A percentile compares a stretch with the other conserved stretches of the same genome.
phyloP scores from a whole-genome alignment of 2,888 invertebrate genomes.

The Elmis aenea region DNA sequence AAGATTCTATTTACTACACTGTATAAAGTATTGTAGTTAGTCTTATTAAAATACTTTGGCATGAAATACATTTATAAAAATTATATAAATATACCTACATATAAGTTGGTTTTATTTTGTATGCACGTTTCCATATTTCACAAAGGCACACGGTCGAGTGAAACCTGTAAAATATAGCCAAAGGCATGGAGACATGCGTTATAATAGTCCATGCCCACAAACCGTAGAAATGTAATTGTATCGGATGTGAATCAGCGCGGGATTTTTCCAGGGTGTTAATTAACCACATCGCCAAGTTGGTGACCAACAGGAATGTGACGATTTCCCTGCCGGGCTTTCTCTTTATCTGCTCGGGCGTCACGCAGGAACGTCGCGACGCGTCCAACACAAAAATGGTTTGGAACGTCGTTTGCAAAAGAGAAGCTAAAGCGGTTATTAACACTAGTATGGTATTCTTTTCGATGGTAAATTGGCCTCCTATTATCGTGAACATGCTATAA shows the following conservation, averaged over 20 bases:
- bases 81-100: constrained; percentile 52
- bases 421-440: constrained; percentile 76
- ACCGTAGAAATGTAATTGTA: constrained; percentile 87
- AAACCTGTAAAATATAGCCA: constrained; percentile 90
- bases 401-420: constrained; percentile 81
- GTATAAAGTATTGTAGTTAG: no score
- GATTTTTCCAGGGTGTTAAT: constrained; percentile 90
- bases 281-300: constrained; percentile 91
- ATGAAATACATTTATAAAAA: no score
- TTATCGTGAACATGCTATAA: constrained; percentile 89
- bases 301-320: constrained; percentile 85
- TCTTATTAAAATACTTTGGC: constrained; percentile 7
- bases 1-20: no score
- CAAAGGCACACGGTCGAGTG: constrained; percentile 93
- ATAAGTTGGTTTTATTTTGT: constrained; percentile 84
- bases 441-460: constrained; percentile 77
- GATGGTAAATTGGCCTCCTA: constrained; percentile 85
- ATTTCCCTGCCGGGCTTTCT: constrained; percentile 90
- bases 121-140: constrained; percentile 94
- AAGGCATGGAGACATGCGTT: constrained; percentile 88
- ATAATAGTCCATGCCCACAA: constrained; percentile 95
- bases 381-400: constrained; percentile 90
- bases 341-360: constrained; percentile 74
- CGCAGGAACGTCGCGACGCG: constrained; percentile 79
- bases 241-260: constrained; percentile 84